Evolutionary conservation across 2,888 invertebrate genomes (phyloP), one percentile per base, ranked within the genome.

Genomic region (Sminthurides aquaticus): DNA sequence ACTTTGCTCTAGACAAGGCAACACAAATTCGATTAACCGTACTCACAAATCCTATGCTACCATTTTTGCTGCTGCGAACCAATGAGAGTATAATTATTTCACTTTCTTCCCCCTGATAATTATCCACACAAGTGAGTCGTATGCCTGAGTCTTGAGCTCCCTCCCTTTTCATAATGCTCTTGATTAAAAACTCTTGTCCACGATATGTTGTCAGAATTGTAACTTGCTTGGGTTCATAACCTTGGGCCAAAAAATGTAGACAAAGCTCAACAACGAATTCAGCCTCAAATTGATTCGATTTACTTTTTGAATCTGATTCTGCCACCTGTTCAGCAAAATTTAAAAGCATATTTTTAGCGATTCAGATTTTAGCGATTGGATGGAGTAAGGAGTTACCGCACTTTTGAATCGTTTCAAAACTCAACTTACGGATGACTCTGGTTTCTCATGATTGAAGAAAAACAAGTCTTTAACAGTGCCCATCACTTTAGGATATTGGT

Each of bases 31-130:
- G 82, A 77, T 90, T 90, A 43, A 84, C 81, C 25, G 84, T 84
- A 2, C 79, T 79, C 5, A 90, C 79, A 77, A 89, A 90, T 0
- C 90, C 90, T 69, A 89, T 86, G 65, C 81, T 84, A 58, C 82
- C 82, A 18, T 84, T 81, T 56, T 78, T 77, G 79, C 89, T 90
- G 76, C 86, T 90, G 76, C 91, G 82, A 0, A 91, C 91, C 18
- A 91, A 78, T 0, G 90, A 90, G 66, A 91, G 78, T 70, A 91
- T 81, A 60, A 91, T 86, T 75, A 91, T 88, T 76, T 85, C 85
- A 76, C 84, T 86, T 80, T 90, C 90, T 76, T 89, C 86, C 0
- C 91, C 90, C 80, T 91, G 91, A 75, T 84, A 91, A 76, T 88
- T 89, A 77, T 91, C 90, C 1, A 90, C 86, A 0, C 85, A 85